Evolutionary conservation across 2,113 vertebrate genomes (phyloP), one percentile per base, ranked within the genome.

Genomic region (Sus scrofa): DNA sequence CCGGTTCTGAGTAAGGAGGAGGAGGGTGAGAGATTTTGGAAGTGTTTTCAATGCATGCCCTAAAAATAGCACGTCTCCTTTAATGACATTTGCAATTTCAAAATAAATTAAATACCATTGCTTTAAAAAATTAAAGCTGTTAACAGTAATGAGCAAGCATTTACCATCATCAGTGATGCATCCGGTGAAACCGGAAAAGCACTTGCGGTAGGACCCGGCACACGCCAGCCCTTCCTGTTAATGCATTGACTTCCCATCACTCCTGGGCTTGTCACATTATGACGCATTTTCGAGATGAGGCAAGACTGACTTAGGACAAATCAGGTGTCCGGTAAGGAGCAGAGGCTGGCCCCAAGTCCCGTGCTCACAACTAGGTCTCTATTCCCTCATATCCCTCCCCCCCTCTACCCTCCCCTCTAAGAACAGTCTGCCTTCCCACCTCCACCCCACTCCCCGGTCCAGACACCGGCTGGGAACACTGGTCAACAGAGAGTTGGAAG

Each of bases 1-100:
- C 6, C 26, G 0, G 10, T 20, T 39, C 56, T 20, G 14, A 32
- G 16, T 26, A 63, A 73, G 73, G 22, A 52, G 16, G 14, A 26
- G 77, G 3, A 34, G 20, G 14, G 22, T 24, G 15, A 67, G 10
- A 34, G 0, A 24, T 34, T 7, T 34, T 13, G 52, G 78, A 71
- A 86, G 68, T 50, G 44, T 52, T 68, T 96, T 19, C 78, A 87
- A 81, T 5, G 14, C 77, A 27, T 9, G 15, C 15, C 32, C 73
- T 71, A 88, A 91, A 96, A 97, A 82, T 62, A 93, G 82, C 82
- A 74, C 7, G 5, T 58, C 73, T 94, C 83, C 71, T 96, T 88
- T 91, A 85, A 88, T 85, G 86, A 30, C 34, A 93, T 93, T 88
- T 75, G 89, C 65, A 60, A 63, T 93, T 93, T 91, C 52, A 79